Conservation (phyloP, 23 tunicate species). For the Oikopleura vanhoeffeni region DNA sequence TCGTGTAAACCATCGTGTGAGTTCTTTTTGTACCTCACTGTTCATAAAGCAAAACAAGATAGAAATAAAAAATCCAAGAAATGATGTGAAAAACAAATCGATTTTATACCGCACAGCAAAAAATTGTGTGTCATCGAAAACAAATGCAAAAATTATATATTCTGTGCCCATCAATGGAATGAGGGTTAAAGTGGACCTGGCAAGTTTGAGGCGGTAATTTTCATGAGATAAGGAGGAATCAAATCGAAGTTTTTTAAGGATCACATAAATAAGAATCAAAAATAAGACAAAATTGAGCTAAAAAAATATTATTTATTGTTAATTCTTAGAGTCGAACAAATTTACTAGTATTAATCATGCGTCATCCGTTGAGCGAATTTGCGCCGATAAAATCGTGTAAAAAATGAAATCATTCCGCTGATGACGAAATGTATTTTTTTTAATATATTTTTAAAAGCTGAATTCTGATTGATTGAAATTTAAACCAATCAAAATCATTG, state of each 20-base stretch:
- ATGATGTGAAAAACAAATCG: not conserved
- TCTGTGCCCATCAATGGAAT: constrained; percentile 7
- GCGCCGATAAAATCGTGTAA: too few relatives aligned
- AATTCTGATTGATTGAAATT: too few relatives aligned
- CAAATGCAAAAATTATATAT: not conserved
- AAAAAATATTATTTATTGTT: too few relatives aligned
- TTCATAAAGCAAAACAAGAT: not conserved
- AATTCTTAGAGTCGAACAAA: too few relatives aligned
- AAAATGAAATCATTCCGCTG: too few relatives aligned
- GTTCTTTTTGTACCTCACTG: not conserved
- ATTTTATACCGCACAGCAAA: not conserved
- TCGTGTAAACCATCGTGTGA: not conserved
- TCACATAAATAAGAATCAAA: not conserved
- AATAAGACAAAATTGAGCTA: not conserved
- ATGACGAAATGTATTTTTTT: too few relatives aligned
- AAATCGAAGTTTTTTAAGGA: not conserved
- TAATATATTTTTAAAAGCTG: too few relatives aligned
- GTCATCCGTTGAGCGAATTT: too few relatives aligned
- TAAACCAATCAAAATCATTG: too few relatives aligned
- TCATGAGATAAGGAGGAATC: not conserved
- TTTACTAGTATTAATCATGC: too few relatives aligned
- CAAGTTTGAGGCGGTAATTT: not conserved
- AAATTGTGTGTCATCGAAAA: not conserved
- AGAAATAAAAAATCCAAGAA: not conserved
- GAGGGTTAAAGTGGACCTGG: not conserved